These are phyloP conservation scores for Riparia riparia DNA, from an alignment of 2,113 vertebrate genomes.

Conservation along the genomic window DNA sequence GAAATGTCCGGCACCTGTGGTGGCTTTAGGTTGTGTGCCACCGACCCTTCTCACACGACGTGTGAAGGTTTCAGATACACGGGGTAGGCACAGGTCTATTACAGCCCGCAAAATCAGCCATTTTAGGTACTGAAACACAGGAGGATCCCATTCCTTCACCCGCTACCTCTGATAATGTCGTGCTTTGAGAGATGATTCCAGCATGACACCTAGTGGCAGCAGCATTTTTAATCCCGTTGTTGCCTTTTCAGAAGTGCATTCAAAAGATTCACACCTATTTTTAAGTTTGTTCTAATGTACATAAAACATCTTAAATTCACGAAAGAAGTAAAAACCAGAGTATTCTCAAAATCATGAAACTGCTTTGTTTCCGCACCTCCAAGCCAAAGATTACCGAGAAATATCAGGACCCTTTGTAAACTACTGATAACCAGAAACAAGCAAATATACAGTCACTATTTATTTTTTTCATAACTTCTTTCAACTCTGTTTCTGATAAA, in stretches of 20 bases:
- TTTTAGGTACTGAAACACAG: background rate
- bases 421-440: background rate
- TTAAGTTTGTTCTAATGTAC: background rate
- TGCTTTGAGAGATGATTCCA: constrained; percentile 46
- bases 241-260: background rate
- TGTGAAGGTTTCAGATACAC: background rate
- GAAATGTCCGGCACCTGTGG: accelerated
- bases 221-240: constrained; percentile 54
- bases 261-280: background rate
- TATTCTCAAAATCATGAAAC: background rate
- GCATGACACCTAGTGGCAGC: constrained; percentile 78
- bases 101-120: background rate
- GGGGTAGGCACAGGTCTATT: background rate
- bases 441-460: background rate
- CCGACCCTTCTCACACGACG: accelerated
- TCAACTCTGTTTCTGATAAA: background rate
- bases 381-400: background rate
- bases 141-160: background rate
- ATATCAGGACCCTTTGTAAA: background rate
- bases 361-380: background rate
- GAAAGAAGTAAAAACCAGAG: background rate
- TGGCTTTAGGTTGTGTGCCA: background rate
- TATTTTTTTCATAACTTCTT: background rate
- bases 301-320: background rate
- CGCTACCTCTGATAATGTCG: background rate